Evolutionary conservation across 2,113 vertebrate genomes (phyloP), one percentile per base, ranked within the genome.

Genomic region (Cyanoderma ruficeps): DNA sequence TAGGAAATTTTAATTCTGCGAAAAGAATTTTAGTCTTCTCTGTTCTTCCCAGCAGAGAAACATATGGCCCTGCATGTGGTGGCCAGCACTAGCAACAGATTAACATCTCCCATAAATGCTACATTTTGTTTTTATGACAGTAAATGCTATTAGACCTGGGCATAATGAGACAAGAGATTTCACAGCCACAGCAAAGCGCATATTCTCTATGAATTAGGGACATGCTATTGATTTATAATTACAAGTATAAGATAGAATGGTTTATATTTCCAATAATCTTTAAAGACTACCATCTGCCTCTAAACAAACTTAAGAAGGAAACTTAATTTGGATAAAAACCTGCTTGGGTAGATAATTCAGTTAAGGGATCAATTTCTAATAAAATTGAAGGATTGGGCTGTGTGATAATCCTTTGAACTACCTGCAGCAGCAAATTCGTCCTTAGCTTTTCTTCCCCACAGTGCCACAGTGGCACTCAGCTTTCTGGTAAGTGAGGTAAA

Each of bases 361-460:
- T 93, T 96, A 96, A 96, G 15, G 64, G 85, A 95, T 97, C 79
- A 92, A 86, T 96, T 94, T 96, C 82, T 92, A 92, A 90, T 87
- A 95, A 93, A 90, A 84, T 81, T 70, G 83, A 89, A 92, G 83
- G 88, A 87, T 81, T 84, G 72, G 31, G 9, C 18, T 81, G 30
- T 83, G 61, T 92, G 86, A 47, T 96, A 89, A 92, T 90, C 79
- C 80, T 89, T 75, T 78, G 83, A 83, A 78, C 21, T 88, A 57
- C 64, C 33, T 61, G 49, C 25, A 86, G 56, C 52, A 90, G 41
- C 60, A 90, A 71, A 90, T 70, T 70, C 8, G 3, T 67, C 52
- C 71, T 83, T 67, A 52, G 56, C 50, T 88, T 75, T 92, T 87
- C 21, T 57, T 84, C 25, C 6, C 49, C 33, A 24, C 14, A 30